These are phyloP conservation scores for Chymomyza fuscimana DNA, from an alignment of 2,888 invertebrate species.

Conservation along the genomic window DNA sequence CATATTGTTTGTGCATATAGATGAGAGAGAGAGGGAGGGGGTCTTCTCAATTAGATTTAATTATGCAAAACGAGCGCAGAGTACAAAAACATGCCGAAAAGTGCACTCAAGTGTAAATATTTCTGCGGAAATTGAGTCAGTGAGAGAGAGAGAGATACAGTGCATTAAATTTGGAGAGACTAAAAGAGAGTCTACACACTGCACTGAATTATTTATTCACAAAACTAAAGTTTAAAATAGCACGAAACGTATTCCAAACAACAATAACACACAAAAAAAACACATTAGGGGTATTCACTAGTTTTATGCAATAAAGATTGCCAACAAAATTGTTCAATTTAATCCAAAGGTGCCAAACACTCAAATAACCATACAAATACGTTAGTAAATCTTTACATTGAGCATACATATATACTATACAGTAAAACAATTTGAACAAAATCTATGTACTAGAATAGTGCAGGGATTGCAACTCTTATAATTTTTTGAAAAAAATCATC, in stretches of 20 bases:
- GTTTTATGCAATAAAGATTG: no score
- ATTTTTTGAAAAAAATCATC: no score
- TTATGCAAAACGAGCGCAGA: slow-evolving; percentile 20
- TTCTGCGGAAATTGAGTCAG: slow-evolving; percentile 60
- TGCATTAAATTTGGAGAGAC: not conserved
- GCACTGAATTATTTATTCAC: not conserved
- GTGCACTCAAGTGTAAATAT: slow-evolving; percentile 57
- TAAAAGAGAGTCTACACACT: not conserved
- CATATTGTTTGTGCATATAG: not conserved
- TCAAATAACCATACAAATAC: no score
- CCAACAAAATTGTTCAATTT: no score
- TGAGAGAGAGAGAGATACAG: slow-evolving; percentile 34
- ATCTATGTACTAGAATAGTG: no score
- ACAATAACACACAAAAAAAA: not conserved
- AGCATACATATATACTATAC: no score
- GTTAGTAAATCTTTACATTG: no score
- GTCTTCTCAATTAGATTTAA: not conserved
- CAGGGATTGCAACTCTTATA: no score
- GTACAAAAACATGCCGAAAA: slow-evolving; percentile 38
- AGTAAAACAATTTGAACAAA: no score
- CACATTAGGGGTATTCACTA: no score
- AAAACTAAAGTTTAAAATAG: not conserved
- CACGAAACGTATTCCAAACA: not conserved
- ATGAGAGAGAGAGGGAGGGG: not conserved
- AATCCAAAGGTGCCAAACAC: no score